A percentile compares a stretch with the other conserved stretches of the same genome.
phyloP scores from a whole-genome alignment of 2,113 vertebrate species.

The Gymnobelideus leadbeateri region DNA sequence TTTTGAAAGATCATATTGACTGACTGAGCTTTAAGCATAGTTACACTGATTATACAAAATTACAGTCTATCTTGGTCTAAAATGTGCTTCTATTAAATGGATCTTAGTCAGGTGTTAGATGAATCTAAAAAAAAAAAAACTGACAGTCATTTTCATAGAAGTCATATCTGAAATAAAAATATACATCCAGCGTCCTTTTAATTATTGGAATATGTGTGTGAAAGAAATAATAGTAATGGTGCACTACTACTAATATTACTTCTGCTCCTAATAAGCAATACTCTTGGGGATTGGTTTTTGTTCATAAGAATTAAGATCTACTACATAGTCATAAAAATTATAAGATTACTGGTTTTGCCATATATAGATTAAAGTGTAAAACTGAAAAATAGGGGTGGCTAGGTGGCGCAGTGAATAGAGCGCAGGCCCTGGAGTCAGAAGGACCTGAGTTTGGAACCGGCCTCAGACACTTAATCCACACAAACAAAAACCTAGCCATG shows the following conservation, averaged over 20 bases:
- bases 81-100: slow-evolving; percentile 45
- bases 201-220: slow-evolving; percentile 60
- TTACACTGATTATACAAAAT: slow-evolving; percentile 75
- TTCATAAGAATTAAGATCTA: not conserved
- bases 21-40: slow-evolving; percentile 71
- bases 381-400: not conserved
- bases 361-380: not conserved
- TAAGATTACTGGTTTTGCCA: not conserved
- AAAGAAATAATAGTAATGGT: not conserved
- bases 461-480: too few species aligned
- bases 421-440: too few species aligned
- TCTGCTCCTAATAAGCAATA: not conserved
- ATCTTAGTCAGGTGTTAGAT: slow-evolving; percentile 64
- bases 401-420: too few species aligned
- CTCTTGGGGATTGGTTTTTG: not conserved
- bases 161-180: not conserved
- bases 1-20: slow-evolving; percentile 71
- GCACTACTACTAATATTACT: not conserved
- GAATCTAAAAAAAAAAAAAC: slow-evolving; percentile 57
- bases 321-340: not conserved
- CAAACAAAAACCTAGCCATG: too few species aligned
- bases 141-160: slow-evolving; percentile 55
- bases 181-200: slow-evolving; percentile 52
- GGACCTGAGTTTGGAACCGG: too few species aligned
- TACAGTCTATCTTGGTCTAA: slow-evolving; percentile 60